Conservation (phyloP, 2,888 invertebrate genomes). For the Ornithoptera alexandrae region DNA sequence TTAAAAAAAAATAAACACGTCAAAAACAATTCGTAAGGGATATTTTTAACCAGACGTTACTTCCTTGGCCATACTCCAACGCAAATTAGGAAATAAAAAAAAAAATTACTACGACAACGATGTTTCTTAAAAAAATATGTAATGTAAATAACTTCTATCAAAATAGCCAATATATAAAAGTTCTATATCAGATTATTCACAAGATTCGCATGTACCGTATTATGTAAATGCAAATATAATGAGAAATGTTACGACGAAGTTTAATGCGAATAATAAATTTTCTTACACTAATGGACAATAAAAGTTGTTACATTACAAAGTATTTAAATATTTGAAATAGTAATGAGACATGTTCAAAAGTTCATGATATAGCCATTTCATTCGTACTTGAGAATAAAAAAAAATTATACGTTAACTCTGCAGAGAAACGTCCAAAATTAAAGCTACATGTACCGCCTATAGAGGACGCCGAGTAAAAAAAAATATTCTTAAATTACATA, state of each 20-base stretch:
- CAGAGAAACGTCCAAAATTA: background rate
- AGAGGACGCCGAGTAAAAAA: background rate
- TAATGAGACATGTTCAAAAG: background rate
- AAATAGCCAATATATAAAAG: conserved; percentile 52
- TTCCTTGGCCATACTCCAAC: background rate
- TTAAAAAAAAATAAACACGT: too few species aligned
- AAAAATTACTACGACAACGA: conserved; percentile 32
- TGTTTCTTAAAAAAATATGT: conserved; percentile 45
- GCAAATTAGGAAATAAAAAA: conserved; percentile 35
- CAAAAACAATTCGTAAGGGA: too few species aligned
- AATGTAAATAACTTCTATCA: conserved; percentile 50
- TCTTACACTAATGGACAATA: conserved; percentile 18
- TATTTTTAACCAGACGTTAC: too few species aligned
- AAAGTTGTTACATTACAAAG: background rate
- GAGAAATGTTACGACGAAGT: conserved; percentile 2
- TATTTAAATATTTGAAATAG: background rate
- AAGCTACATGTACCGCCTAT: background rate
- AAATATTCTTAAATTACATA: conserved; percentile 5
- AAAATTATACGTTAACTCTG: background rate
- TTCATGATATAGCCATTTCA: background rate
- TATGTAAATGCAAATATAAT: conserved; percentile 15
- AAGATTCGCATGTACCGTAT: background rate
- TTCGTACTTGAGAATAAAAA: background rate
- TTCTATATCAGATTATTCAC: conserved; percentile 18
- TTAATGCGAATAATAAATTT: background rate